Conservation (phyloP, 2,797 vertebrate species). For the Epinephelus awoara region DNA sequence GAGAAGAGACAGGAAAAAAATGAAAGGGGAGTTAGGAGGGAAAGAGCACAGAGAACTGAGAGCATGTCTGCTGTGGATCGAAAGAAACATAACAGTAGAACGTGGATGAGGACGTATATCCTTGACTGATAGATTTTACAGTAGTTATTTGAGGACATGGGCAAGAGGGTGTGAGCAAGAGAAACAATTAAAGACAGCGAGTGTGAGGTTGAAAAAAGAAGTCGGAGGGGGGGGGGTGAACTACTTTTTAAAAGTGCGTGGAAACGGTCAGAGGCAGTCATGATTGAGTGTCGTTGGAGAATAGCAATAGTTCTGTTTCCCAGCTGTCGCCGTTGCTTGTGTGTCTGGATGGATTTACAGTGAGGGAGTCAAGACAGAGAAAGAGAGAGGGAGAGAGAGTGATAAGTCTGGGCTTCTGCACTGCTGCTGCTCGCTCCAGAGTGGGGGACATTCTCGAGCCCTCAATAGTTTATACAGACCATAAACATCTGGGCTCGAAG, state of each 20-base stretch:
- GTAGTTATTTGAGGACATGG: conserved; percentile 59
- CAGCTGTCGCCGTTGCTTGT: conserved; percentile 79
- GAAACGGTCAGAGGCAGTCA: conserved; percentile 71
- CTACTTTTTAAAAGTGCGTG: conserved; percentile 62
- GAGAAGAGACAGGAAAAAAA: conserved; percentile 24
- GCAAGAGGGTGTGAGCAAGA: conserved; percentile 42
- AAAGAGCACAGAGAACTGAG: conserved; percentile 23
- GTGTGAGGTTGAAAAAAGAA: conserved; percentile 27
- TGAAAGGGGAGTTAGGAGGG: conserved; percentile 7
- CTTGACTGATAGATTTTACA: conserved; percentile 24
- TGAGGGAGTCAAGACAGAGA: conserved; percentile 65
- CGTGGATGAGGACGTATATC: conserved; percentile 32
- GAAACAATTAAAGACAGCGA: conserved; percentile 47
- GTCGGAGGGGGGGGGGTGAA: background rate
- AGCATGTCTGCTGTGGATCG: conserved; percentile 28
- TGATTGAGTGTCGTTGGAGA: conserved; percentile 80
- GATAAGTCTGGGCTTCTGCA: conserved; percentile 83
- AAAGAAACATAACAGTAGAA: conserved; percentile 26
- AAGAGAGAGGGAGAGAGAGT: conserved; percentile 61
- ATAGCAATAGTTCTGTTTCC: conserved; percentile 80
- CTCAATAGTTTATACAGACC: conserved; percentile 88
- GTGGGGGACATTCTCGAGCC: conserved; percentile 84
- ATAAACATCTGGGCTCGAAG: conserved; percentile 87
- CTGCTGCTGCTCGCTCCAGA: conserved; percentile 71
- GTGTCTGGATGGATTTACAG: conserved; percentile 83